Evolutionary conservation across 2,888 invertebrate genomes (phyloP).

Genomic region (Drosophila prolongata): DNA sequence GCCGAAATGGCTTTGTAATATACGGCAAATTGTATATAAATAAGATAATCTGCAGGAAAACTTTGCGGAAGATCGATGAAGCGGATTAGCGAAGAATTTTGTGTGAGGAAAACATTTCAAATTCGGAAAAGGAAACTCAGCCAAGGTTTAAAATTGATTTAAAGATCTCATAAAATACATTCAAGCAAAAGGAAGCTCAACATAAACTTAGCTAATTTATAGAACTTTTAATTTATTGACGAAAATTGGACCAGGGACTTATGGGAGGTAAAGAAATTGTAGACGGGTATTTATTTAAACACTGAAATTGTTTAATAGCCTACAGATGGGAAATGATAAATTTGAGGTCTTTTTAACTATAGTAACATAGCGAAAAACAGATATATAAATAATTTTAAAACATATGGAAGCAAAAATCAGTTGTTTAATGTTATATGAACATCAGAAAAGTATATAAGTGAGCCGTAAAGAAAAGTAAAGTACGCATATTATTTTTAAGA

Average conservation of each 20-base stretch:
- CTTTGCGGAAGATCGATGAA: conserved; percentile 16
- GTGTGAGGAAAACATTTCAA: conserved; percentile 3
- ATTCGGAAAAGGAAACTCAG: background rate
- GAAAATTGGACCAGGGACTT: background rate
- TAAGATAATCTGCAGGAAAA: conserved; percentile 17
- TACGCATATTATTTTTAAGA: too few relatives aligned
- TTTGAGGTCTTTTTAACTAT: too few relatives aligned
- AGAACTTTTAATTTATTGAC: background rate
- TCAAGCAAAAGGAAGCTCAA: background rate
- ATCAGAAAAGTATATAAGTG: too few relatives aligned
- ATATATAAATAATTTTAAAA: too few relatives aligned
- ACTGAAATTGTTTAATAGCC: too few relatives aligned
- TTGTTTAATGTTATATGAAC: too few relatives aligned
- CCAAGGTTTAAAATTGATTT: background rate
- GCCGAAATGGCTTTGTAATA: conserved; percentile 32
- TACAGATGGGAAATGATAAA: too few relatives aligned
- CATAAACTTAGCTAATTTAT: background rate
- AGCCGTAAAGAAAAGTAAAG: too few relatives aligned
- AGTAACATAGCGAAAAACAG: too few relatives aligned
- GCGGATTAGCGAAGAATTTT: conserved; percentile 4
- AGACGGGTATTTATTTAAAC: too few relatives aligned
- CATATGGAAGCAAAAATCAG: too few relatives aligned
- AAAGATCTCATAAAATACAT: background rate
- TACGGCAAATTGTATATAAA: conserved; percentile 29
- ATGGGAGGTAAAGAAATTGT: too few relatives aligned